phyloP scores from a whole-genome alignment of 2,888 invertebrate genomes.

The Parascotia fuliginaria region DNA sequence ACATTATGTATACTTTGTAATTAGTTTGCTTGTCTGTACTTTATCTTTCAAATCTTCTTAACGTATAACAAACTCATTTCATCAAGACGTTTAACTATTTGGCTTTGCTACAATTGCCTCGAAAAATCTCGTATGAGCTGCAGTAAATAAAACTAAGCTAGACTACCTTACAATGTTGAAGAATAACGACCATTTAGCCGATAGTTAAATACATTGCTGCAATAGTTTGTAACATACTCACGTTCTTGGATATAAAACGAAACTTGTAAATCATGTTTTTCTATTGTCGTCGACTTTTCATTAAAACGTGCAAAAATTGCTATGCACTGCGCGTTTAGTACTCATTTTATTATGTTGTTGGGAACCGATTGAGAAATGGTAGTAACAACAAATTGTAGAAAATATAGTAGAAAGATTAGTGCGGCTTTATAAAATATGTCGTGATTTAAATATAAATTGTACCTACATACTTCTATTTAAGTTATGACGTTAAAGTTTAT shows the following conservation, averaged over 20 bases:
- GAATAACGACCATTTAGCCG: conserved; percentile 31
- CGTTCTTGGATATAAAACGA: conserved; percentile 20
- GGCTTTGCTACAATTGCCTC: conserved; percentile 5
- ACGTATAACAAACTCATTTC: too few species aligned
- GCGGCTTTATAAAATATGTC: not conserved
- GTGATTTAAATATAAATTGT: not conserved
- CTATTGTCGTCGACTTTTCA: conserved; percentile 1
- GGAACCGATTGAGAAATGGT: not conserved
- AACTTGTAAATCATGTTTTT: conserved; percentile 13
- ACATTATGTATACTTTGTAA: too few species aligned
- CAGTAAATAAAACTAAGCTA: conserved; percentile 30
- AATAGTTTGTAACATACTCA: conserved; percentile 22
- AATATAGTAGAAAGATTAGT: not conserved
- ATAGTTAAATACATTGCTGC: conserved; percentile 34
- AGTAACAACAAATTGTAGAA: not conserved
- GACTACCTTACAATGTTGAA: conserved; percentile 30
- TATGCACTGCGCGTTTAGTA: not conserved
- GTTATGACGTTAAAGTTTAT: not conserved
- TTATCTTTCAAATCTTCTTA: too few species aligned
- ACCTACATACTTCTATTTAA: too few species aligned
- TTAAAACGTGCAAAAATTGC: not conserved
- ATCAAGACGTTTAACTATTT: too few species aligned
- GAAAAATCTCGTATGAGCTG: conserved; percentile 34
- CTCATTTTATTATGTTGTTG: not conserved
- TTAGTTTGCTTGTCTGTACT: too few species aligned